phyloP scores from a whole-genome alignment of 2,888 invertebrate genomes.

The Callyntrura sp. region DNA sequence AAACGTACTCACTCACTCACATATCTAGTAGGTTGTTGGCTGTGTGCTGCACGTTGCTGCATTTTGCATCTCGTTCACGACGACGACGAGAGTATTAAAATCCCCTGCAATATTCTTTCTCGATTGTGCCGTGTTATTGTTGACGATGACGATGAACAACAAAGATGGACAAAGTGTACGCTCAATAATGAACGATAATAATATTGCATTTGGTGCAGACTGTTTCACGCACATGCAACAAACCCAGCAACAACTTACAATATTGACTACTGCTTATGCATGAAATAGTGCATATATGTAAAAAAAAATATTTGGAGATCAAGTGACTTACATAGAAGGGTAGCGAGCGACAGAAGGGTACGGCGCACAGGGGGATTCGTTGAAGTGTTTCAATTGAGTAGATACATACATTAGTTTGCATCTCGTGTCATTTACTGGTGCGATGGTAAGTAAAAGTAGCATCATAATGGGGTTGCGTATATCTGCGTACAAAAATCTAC shows the following conservation, averaged over 20 bases:
- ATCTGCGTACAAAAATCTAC: background rate
- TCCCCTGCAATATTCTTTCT: conserved; percentile 18
- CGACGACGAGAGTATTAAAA: background rate
- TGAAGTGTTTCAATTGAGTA: background rate
- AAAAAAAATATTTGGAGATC: conserved; percentile 5
- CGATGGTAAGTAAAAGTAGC: background rate
- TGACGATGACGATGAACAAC: conserved; percentile 46
- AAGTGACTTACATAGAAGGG: background rate
- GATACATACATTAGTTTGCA: background rate
- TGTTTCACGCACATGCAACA: conserved; percentile 39
- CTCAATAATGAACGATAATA: conserved; percentile 28
- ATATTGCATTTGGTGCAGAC: conserved; percentile 28
- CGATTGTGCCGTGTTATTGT: background rate
- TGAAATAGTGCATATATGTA: too few relatives aligned
- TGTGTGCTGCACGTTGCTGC: conserved; percentile 11
- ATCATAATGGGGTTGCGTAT: background rate
- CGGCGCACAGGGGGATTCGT: background rate
- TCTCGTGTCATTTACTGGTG: background rate
- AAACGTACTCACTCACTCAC: background rate
- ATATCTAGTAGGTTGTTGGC: background rate
- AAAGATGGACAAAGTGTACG: conserved; percentile 37
- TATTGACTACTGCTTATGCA: conserved; percentile 4
- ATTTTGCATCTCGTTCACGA: conserved; percentile 17
- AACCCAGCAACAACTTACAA: background rate
- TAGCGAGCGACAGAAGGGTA: too few relatives aligned